These are phyloP conservation scores for Pherbina coryleti DNA, from an alignment of 2,888 invertebrate genomes.

Conservation along the genomic window DNA sequence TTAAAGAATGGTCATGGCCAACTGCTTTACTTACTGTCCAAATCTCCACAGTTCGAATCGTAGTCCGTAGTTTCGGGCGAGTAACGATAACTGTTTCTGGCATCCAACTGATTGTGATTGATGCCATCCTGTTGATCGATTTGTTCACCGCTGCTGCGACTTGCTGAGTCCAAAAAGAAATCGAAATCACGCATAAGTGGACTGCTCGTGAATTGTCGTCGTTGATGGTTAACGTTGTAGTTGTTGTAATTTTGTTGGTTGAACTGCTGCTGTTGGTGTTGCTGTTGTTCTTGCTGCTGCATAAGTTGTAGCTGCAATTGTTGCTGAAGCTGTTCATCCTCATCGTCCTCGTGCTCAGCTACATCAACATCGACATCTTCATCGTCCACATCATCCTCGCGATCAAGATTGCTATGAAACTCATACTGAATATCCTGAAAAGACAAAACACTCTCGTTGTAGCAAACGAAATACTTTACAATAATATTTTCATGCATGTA, in stretches of 20 bases:
- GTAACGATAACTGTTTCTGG: conserved; percentile 80
- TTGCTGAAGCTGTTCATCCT: conserved; percentile 43
- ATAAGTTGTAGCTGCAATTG: conserved; percentile 50
- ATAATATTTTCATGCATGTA: conserved; percentile 31
- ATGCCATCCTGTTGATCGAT: conserved; percentile 67
- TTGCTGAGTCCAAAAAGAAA: conserved; percentile 69
- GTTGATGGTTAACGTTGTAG: conserved; percentile 45
- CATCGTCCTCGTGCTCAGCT: conserved; percentile 58
- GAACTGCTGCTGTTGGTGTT: conserved; percentile 51
- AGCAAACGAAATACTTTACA: conserved; percentile 36
- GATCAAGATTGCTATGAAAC: conserved; percentile 68
- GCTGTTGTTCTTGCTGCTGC: conserved; percentile 49
- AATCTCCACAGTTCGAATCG: conserved; percentile 86
- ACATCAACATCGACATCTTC: conserved; percentile 55
- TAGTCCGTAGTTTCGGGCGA: conserved; percentile 95
- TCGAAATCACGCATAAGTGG: conserved; percentile 67
- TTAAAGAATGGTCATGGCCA: background rate
- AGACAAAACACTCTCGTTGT: conserved; percentile 17
- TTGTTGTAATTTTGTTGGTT: conserved; percentile 45
- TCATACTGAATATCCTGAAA: conserved; percentile 73
- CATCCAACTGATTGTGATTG: conserved; percentile 68
- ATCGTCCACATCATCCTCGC: conserved; percentile 54
- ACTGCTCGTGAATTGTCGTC: conserved; percentile 61
- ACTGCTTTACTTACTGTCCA: conserved; percentile 85
- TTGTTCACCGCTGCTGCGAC: conserved; percentile 68